Percentiles rank a stretch among this genome's conserved stretches.
These are phyloP conservation scores for Apeltes quadracus DNA, from an alignment of 2,113 vertebrate species.

Conservation along the genomic window DNA sequence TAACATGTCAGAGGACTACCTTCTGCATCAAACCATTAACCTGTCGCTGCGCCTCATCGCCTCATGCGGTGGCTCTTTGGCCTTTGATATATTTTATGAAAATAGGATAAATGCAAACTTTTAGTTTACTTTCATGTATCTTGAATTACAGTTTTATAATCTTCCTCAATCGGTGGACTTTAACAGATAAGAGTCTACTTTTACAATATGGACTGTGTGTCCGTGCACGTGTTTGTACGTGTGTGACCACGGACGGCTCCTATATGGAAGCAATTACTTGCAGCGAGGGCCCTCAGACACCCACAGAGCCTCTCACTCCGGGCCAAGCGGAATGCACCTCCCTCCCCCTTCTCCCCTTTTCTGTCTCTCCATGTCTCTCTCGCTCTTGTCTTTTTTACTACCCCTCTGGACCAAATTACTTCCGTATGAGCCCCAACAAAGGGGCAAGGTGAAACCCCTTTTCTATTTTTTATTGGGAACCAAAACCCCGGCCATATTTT, in stretches of 20 bases:
- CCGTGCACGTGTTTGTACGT: conserved; percentile 26
- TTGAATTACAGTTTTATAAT: conserved; percentile 8
- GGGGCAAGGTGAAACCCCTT: conserved; percentile 78
- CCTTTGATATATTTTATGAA: conserved; percentile 5
- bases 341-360: conserved; percentile 42
- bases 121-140: conserved; percentile 11
- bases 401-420: conserved; percentile 79
- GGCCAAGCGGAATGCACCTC: conserved; percentile 82
- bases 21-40: background rate
- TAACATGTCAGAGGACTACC: background rate
- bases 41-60: background rate
- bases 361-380: conserved; percentile 34
- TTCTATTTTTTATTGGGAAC: conserved; percentile 82
- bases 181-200: conserved; percentile 39
- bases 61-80: background rate
- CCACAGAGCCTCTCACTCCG: conserved; percentile 85
- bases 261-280: conserved; percentile 98
- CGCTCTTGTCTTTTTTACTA: conserved; percentile 42
- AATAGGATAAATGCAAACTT: conserved; percentile 31
- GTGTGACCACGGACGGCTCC: conserved; percentile 75
- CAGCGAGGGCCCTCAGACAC: conserved; percentile 86
- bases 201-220: conserved; percentile 31
- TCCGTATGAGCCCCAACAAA: conserved; percentile 83
- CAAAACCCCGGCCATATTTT: conserved; percentile 82
- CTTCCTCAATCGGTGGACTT: conserved; percentile 22